Percentiles rank a stretch among this genome's conserved stretches.
These are phyloP conservation scores for Cabera pusaria DNA, from an alignment of 2,888 invertebrate species.

Conservation along the genomic window DNA sequence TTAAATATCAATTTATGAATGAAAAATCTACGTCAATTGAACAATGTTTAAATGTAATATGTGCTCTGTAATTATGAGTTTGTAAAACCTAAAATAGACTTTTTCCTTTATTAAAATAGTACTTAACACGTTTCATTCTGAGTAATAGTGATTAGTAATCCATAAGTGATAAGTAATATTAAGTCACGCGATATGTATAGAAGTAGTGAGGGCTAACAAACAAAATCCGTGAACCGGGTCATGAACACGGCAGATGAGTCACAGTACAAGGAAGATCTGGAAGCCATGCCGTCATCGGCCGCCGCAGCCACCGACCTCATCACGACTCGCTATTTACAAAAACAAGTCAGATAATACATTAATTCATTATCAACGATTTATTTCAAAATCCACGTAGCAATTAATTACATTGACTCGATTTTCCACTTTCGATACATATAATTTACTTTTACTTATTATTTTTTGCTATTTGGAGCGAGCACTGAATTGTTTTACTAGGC, in stretches of 20 bases:
- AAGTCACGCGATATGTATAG: conserved; percentile 34
- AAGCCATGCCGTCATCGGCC: conserved; percentile 68
- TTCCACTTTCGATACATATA: conserved; percentile 27
- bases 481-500: too few relatives aligned
- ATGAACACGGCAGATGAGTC: conserved; percentile 71
- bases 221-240: conserved; percentile 70
- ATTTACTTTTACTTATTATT: conserved; percentile 25
- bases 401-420: conserved; percentile 21
- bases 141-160: conserved; percentile 24
- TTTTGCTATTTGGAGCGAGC: too few relatives aligned
- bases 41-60: conserved; percentile 4
- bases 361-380: conserved; percentile 30
- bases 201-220: conserved; percentile 53
- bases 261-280: conserved; percentile 73
- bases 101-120: conserved; percentile 26
- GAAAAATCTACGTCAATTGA: not conserved
- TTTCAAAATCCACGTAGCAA: conserved; percentile 16
- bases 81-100: conserved; percentile 17
- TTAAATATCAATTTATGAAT: too few relatives aligned
- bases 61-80: conserved; percentile 1
- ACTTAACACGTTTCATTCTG: conserved; percentile 24
- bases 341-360: conserved; percentile 39
- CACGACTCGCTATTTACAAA: conserved; percentile 49
- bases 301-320: conserved; percentile 38
- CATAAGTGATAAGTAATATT: conserved; percentile 10